phyloP scores from a whole-genome alignment of 2,797 vertebrate genomes.

The Phoebastria nigripes region DNA sequence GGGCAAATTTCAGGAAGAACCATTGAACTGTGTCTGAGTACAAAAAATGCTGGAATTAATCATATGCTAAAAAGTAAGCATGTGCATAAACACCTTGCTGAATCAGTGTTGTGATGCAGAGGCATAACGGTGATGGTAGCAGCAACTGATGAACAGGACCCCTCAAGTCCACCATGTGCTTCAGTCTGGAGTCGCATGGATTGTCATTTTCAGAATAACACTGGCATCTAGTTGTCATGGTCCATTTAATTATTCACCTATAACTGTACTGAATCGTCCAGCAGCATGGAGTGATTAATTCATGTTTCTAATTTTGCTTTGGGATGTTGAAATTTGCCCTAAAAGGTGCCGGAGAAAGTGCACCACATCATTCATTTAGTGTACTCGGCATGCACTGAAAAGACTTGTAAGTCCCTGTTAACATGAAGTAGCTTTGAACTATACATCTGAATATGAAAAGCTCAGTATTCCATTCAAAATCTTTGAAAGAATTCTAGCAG shows the following conservation, averaged over 20 bases:
- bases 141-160: not conserved
- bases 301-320: not conserved
- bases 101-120: not conserved
- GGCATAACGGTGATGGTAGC: rapidly evolving
- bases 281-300: not conserved
- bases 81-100: not conserved
- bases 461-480: not conserved
- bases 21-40: not conserved
- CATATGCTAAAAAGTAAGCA: not conserved
- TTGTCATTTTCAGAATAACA: not conserved
- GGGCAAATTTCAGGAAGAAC: not conserved
- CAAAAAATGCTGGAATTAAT: not conserved
- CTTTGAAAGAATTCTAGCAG: not conserved
- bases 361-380: rapidly evolving
- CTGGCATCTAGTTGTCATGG: not conserved
- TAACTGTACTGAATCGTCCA: not conserved
- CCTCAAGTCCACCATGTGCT: not conserved
- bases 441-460: not conserved
- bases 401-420: not conserved
- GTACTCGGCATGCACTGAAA: not conserved
- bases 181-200: not conserved
- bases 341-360: not conserved
- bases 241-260: not conserved
- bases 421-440: not conserved
- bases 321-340: not conserved